Evolutionary conservation across 2,797 vertebrate genomes (phyloP).

Genomic region (Mycteria americana): DNA sequence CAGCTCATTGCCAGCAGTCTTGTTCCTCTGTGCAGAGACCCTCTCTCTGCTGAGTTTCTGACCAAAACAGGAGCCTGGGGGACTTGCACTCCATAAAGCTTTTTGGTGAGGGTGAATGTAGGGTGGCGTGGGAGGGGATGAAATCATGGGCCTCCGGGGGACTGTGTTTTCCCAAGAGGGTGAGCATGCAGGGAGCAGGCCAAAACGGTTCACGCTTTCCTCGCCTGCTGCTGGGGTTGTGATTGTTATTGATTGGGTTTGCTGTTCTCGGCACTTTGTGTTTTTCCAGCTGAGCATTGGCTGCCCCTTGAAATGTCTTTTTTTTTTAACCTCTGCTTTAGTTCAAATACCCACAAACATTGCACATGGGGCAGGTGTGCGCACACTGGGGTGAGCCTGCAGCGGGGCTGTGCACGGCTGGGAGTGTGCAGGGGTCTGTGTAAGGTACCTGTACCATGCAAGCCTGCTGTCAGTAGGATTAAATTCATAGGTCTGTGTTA

Average conservation of each 20-base stretch:
- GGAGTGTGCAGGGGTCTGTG: background rate
- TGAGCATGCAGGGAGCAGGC: slow-evolving; percentile 11
- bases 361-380: background rate
- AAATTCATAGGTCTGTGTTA: background rate
- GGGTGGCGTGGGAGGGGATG: background rate
- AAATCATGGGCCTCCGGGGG: background rate
- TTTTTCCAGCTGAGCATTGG: slow-evolving; percentile 51
- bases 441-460: background rate
- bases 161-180: slow-evolving; percentile 11
- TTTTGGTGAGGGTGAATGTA: background rate
- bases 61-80: background rate
- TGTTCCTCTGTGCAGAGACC: background rate
- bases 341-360: background rate
- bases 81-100: background rate
- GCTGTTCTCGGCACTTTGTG: slow-evolving; percentile 63
- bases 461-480: background rate
- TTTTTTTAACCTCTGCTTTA: background rate
- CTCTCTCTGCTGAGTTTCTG: background rate
- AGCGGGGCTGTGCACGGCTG: background rate
- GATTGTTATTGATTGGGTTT: slow-evolving; percentile 63
- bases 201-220: slow-evolving; percentile 33
- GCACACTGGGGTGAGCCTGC: background rate
- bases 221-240: slow-evolving; percentile 12
- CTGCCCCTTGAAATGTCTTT: background rate
- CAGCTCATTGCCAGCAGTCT: background rate